phyloP scores from a whole-genome alignment of 2,113 vertebrate genomes.

The Nycticryphes semicollaris region DNA sequence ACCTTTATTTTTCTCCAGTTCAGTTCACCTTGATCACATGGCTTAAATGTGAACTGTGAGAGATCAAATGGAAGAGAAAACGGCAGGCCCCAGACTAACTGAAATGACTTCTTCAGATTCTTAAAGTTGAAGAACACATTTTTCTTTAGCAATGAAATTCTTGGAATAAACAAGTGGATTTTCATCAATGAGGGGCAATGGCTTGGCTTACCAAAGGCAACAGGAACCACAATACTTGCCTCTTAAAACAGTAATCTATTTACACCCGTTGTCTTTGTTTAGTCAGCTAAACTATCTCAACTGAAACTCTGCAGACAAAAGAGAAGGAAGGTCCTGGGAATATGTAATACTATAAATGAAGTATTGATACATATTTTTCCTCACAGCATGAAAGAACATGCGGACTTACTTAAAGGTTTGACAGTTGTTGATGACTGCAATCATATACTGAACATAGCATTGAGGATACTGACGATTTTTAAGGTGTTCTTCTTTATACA shows the following conservation, averaged over 20 bases:
- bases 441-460: conserved; percentile 96
- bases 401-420: conserved; percentile 92
- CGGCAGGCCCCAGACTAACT: neutral
- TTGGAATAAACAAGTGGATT: neutral
- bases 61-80: neutral
- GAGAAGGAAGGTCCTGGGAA: neutral
- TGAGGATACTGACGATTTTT: conserved; percentile 88
- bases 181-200: neutral
- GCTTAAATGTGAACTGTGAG: neutral
- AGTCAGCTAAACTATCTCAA: neutral
- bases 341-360: neutral
- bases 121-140: neutral
- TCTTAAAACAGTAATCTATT: neutral
- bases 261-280: neutral
- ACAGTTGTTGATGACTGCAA: conserved; percentile 97
- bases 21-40: neutral
- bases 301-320: neutral
- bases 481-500: conserved; percentile 93
- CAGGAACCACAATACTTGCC: neutral
- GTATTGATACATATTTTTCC: neutral
- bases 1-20: neutral
- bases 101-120: neutral
- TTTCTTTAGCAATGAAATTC: neutral
- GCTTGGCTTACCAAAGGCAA: neutral
- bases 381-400: neutral